Conservation (phyloP, 2,113 vertebrate genomes). For the Gymnobelideus leadbeateri region DNA sequence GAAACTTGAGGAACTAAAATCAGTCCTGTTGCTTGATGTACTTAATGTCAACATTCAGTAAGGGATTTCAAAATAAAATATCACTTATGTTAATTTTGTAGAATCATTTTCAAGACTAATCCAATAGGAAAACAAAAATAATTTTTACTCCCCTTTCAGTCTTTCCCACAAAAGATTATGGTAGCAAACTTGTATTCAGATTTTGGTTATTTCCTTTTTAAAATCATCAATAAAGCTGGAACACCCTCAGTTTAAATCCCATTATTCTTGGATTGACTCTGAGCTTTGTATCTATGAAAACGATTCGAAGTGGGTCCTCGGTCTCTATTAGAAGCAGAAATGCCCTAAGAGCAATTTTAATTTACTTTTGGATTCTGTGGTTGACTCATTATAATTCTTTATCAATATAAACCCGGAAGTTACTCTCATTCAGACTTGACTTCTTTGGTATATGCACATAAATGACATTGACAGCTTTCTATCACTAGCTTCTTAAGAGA, state of each 20-base stretch:
- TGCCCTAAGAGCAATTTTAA: conserved; percentile 45
- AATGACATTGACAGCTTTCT: conserved; percentile 65
- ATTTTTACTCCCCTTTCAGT: conserved; percentile 50
- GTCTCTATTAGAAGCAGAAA: conserved; percentile 62
- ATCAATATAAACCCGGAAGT: conserved; percentile 53
- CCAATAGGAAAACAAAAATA: conserved; percentile 74
- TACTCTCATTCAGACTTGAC: conserved; percentile 60
- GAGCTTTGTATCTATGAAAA: conserved; percentile 68
- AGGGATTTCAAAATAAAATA: conserved; percentile 71
- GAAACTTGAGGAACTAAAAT: conserved; percentile 77
- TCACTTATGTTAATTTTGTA: conserved; percentile 71
- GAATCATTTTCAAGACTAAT: conserved; percentile 68
- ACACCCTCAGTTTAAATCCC: conserved; percentile 55
- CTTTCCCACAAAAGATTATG: conserved; percentile 66
- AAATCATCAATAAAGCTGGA: conserved; percentile 71
- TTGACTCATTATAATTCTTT: conserved; percentile 45
- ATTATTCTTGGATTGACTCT: conserved; percentile 65
- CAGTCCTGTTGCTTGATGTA: conserved; percentile 68
- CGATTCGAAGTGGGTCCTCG: conserved; percentile 71
- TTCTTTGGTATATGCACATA: conserved; percentile 85
- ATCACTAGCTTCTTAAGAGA: conserved; percentile 47
- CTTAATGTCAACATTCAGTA: conserved; percentile 69
- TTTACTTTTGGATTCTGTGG: conserved; percentile 62
- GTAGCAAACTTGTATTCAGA: conserved; percentile 60
- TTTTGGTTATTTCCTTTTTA: conserved; percentile 67